Evolutionary conservation across 2,797 vertebrate species (phyloP).

Genomic region (Antrozous pallidus): DNA sequence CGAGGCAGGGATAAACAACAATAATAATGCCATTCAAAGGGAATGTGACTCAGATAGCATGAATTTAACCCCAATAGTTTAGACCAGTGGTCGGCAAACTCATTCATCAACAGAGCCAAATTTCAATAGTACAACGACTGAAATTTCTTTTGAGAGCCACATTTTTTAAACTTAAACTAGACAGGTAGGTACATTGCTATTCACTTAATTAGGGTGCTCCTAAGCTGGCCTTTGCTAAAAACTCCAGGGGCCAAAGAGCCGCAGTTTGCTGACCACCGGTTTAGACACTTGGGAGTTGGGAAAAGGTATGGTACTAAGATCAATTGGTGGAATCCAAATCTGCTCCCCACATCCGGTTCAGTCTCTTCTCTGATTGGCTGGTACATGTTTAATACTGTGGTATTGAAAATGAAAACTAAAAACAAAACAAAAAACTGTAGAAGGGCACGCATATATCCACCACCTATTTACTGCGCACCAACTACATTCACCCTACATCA

Average conservation of each 20-base stretch:
- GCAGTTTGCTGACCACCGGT: neutral
- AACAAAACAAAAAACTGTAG: neutral
- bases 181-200: no score
- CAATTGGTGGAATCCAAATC: slow-evolving; percentile 10
- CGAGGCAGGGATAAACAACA: slow-evolving; percentile 60
- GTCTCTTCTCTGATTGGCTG: neutral
- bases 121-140: no score
- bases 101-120: no score
- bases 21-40: slow-evolving; percentile 57
- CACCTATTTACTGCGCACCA: neutral
- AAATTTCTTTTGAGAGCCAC: no score
- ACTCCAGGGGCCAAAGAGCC: no score
- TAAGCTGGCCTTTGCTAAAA: no score
- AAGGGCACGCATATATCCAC: neutral
- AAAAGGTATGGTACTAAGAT: neutral
- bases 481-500: neutral
- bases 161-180: no score
- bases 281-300: neutral
- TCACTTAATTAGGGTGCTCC: no score
- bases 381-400: neutral
- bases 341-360: neutral
- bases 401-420: neutral
- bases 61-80: slow-evolving; percentile 48
- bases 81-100: neutral
- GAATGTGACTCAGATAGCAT: slow-evolving; percentile 28